A percentile compares a stretch with the other conserved stretches of the same genome.
These are phyloP conservation scores for Temnothorax unifasciatus DNA, from an alignment of 2,888 invertebrate genomes.

Conservation along the genomic window DNA sequence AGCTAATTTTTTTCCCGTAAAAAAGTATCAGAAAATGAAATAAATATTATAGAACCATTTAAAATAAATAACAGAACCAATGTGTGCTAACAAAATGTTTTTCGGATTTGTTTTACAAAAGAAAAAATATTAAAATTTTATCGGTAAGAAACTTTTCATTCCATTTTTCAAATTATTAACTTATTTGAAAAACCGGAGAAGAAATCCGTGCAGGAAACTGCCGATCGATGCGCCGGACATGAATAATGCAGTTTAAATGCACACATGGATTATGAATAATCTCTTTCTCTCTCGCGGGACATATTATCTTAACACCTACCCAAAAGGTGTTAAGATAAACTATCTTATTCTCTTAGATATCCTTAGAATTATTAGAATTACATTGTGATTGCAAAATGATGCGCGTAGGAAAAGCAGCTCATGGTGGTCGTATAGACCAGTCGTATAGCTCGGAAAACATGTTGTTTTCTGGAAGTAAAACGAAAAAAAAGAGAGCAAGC, in stretches of 20 bases:
- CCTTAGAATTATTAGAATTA: conserved; percentile 26
- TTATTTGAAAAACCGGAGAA: conserved; percentile 51
- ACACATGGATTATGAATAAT: conserved; percentile 17
- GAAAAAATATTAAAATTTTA: background rate
- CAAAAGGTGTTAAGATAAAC: background rate
- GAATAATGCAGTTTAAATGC: conserved; percentile 52
- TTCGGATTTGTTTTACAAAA: background rate
- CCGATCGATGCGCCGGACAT: conserved; percentile 61
- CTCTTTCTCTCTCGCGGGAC: conserved; percentile 27
- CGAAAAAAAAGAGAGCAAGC: background rate
- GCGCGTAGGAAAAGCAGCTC: background rate
- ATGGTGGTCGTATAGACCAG: conserved; percentile 1
- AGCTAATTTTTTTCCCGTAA: too few species aligned
- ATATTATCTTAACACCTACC: conserved; percentile 57
- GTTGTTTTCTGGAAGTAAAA: conserved; percentile 46
- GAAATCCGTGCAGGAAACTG: conserved; percentile 11
- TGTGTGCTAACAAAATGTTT: background rate
- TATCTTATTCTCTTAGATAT: background rate
- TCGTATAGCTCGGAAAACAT: conserved; percentile 3
- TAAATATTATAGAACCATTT: background rate
- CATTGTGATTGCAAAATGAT: conserved; percentile 29
- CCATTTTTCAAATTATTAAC: conserved; percentile 29
- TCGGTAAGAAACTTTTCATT: conserved; percentile 8
- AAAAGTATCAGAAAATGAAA: background rate
- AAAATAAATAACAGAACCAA: background rate